phyloP scores from a whole-genome alignment of 2,888 invertebrate species.

The Myathropa florea region DNA sequence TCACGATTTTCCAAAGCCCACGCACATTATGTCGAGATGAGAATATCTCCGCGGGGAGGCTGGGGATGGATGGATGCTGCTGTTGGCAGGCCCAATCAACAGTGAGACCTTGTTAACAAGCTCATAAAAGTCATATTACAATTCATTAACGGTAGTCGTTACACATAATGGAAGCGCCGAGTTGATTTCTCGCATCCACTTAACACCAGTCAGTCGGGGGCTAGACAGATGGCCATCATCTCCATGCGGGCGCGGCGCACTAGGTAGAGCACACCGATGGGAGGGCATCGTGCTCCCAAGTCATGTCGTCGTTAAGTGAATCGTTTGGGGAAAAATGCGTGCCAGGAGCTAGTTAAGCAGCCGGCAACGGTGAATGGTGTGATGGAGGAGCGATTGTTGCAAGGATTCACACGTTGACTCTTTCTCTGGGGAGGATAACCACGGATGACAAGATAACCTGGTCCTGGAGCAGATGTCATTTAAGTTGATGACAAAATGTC shows the following conservation, averaged over 20 bases:
- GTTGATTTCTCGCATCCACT: constrained; percentile 19
- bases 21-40: neutral
- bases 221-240: neutral
- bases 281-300: neutral
- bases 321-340: constrained; percentile 13
- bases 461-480: constrained; percentile 1
- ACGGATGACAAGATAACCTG: neutral
- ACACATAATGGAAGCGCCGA: neutral
- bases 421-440: neutral
- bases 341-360: constrained; percentile 11
- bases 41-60: neutral
- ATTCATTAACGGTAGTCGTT: constrained; percentile 24
- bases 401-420: constrained; percentile 1
- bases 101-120: constrained; percentile 2
- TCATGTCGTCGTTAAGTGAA: neutral
- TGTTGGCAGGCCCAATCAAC: neutral
- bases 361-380: too few species aligned
- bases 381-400: neutral
- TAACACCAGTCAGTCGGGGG: neutral
- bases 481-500: constrained; percentile 32
- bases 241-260: neutral
- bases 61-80: neutral
- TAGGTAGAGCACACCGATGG: neutral
- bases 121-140: constrained; percentile 36
- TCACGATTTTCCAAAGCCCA: neutral